These are phyloP conservation scores for Chloromyia formosa DNA, from an alignment of 2,888 invertebrate genomes.

Conservation along the genomic window DNA sequence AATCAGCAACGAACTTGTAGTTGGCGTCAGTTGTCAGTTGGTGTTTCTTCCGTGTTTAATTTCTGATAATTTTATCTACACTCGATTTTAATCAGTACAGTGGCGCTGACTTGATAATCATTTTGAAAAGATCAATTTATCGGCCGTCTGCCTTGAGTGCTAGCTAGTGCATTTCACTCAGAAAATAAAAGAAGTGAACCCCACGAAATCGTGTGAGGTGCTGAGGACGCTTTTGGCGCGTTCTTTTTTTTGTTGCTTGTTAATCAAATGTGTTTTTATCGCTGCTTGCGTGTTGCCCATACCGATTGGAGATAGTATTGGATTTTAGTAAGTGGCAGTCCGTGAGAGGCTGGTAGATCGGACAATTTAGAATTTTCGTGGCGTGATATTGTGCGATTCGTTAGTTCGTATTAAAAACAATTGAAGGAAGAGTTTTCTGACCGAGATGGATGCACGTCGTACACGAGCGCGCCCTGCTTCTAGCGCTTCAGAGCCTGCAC, in stretches of 20 bases:
- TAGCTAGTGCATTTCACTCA: no score
- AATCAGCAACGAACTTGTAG: slow-evolving; percentile 6
- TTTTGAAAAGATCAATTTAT: not conserved
- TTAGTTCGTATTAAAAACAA: not conserved
- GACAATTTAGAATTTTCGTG: no score
- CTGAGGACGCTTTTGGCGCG: slow-evolving; percentile 40
- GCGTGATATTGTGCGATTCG: not conserved
- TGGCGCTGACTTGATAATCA: not conserved
- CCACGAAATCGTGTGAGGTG: slow-evolving; percentile 1
- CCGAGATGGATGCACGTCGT: slow-evolving; percentile 25
- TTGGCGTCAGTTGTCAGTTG: slow-evolving; percentile 35
- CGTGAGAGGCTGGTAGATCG: no score
- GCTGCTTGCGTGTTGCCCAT: not conserved
- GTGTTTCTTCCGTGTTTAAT: not conserved
- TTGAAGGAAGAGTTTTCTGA: not conserved
- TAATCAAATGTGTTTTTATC: slow-evolving; percentile 9
- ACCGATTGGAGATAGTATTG: not conserved
- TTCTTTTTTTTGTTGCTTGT: not conserved
- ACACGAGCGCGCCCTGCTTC: slow-evolving; percentile 27
- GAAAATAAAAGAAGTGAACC: not conserved
- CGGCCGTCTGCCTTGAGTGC: no score
- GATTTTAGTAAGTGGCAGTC: not conserved
- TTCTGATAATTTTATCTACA: slow-evolving; percentile 1
- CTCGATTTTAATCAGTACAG: not conserved
- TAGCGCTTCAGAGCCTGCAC: slow-evolving; percentile 33